Percentiles rank a stretch among this genome's conserved stretches.
phyloP scores from a whole-genome alignment of 2,113 vertebrate genomes.

The Entomyzon cyanotis region DNA sequence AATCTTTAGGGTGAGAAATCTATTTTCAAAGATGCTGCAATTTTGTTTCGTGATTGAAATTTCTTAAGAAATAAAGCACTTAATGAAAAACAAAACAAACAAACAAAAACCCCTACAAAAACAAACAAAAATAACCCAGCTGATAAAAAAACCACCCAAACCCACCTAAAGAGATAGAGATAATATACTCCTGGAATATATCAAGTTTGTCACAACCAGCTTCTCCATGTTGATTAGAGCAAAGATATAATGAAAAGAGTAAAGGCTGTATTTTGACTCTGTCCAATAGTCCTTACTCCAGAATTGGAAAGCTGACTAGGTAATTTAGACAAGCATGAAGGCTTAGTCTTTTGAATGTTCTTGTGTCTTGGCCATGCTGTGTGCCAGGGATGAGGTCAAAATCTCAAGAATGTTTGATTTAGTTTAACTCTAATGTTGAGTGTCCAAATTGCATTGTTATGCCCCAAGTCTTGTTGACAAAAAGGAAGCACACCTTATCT shows the following conservation, averaged over 20 bases:
- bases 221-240: background rate
- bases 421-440: background rate
- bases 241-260: background rate
- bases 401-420: background rate
- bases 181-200: background rate
- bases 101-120: too few relatives aligned
- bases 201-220: background rate
- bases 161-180: accelerated
- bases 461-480: background rate
- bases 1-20: background rate
- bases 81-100: background rate
- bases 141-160: background rate
- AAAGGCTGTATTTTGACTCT: background rate
- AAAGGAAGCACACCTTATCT: background rate
- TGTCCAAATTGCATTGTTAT: background rate
- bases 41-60: background rate
- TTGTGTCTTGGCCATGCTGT: background rate
- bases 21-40: background rate
- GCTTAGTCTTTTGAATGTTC: background rate
- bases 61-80: background rate
- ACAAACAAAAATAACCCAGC: too few relatives aligned
- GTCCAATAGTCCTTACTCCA: background rate
- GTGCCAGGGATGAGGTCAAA: background rate
- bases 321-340: background rate
- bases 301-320: background rate